Evolutionary conservation across 64 coral and sea anemone species (phyloP), one percentile per base, ranked within the genome.

Genomic region (Cladopsammia gracilis): DNA sequence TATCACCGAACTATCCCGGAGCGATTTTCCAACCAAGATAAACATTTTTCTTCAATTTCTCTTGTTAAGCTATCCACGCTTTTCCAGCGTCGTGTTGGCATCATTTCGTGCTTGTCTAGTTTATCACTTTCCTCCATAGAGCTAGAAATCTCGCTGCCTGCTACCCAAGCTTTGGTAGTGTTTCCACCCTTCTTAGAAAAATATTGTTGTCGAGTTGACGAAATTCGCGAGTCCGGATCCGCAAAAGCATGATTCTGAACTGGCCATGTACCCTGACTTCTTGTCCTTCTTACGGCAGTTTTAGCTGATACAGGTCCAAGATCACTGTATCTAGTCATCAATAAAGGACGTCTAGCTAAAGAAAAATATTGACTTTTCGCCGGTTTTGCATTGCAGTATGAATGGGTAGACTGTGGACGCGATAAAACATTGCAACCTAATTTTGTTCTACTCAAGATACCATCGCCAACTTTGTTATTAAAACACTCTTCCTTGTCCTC

Each of bases 1-100:
- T 13, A 45, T 59, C 42, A 67, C 19, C 22, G 80, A 84, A 2
- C 10, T 24, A 84, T 50, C 6, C 80, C 80, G 19, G 68, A 84
- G 18, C 80, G 80, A 66, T 66, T 84, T 51, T 84, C 80, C 1
- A 84, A 43, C 80, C 80, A 84, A 13, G 60, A 23, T 20, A 68
- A 13, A 49, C 80, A 84, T 84, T 84, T 84, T 11, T 67, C 62
- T 67, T 84, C 80, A 66, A 84, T 84, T 84, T 84, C 80, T 47
- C 42, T 48, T 23, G 80, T 64, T 0, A 84, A 59, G 9, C 20
- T 84, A 23, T 84, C 80, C 44, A 66, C 80, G 25, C 80, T 68
- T 84, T 67, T 66, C 62, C 80, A 84, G 9, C 60, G 80, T 48
- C 80, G 19, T 8, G 80, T 66, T n/a, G 9, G 66, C 5, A 67